Evolutionary conservation across 2,888 invertebrate species (phyloP), one percentile per base, ranked within the genome.

Genomic region (Amphipyra berbera): DNA sequence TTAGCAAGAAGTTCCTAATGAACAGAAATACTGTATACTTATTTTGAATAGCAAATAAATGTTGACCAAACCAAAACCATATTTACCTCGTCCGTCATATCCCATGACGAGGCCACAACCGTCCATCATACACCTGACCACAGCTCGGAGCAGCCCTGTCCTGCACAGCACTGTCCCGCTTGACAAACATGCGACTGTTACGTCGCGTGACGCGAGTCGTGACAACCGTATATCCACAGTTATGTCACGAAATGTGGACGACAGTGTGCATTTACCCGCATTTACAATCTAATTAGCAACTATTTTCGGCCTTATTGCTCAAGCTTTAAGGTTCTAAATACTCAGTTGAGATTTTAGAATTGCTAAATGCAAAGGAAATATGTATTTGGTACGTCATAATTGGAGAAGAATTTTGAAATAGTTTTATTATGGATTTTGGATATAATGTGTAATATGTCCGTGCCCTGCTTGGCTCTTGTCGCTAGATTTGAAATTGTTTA

Each of bases 171-270:
- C 62, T 76, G 64, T 47, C 53, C 46, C 12, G 30, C 40, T 44
- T 49, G 46, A 66, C 57, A 64, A 41, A 61, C 74, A 67, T 56
- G 56, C 62, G 35, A 67, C 60, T 66, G 70, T 70, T 57, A 52
- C 53, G 40, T 66, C 48, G 63, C 75, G 53, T 68, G 80, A 64
- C 75, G 41, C n/a, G 27, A 61, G 35, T 50, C 78, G 57, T 70
- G 63, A 68, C 74, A 60, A 59, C 67, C 57, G 44, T 61, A 49
- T 58, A 52, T 59, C 53, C 68, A 61, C 70, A 62, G 59, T 69
- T 75, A 69, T 69, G 65, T 71, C 77, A 79, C 78, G 80, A 79
- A 77, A 70, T 72, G 40, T 63, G 30, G 57, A 54, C 61, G 69
- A 63, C 42, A 54, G 74, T 59, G n/a, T 41, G 35, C 75, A 49